A percentile compares a stretch with the other conserved stretches of the same genome.
These are phyloP conservation scores for Trematomus bernacchii DNA, from an alignment of 2,797 vertebrate species.

Conservation along the genomic window DNA sequence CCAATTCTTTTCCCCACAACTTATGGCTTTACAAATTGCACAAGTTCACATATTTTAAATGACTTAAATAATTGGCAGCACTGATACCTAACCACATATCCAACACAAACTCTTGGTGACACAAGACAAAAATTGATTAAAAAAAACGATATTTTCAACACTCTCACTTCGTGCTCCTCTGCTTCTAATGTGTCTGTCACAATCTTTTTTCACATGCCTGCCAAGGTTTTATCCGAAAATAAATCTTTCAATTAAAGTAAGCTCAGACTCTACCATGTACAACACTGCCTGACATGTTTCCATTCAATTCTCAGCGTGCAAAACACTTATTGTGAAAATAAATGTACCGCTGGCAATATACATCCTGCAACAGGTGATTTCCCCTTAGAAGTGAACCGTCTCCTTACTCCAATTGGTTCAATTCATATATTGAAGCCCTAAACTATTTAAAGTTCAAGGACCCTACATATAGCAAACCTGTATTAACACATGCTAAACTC, in stretches of 20 bases:
- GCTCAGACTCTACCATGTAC: neutral
- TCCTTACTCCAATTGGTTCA: neutral
- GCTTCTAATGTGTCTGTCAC: neutral
- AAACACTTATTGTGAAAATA: neutral
- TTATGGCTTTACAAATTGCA: neutral
- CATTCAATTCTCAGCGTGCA: neutral
- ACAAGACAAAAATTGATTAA: neutral
- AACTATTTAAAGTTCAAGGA: neutral
- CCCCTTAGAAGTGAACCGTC: neutral
- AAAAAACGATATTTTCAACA: neutral
- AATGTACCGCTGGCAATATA: neutral
- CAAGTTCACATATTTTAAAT: neutral
- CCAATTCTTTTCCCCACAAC: neutral
- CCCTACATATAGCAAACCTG: neutral
- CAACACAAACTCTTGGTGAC: constrained; percentile 1
- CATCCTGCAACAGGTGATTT: neutral
- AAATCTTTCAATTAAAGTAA: neutral
- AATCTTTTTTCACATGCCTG: neutral
- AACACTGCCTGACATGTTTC: neutral
- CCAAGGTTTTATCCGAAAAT: neutral
- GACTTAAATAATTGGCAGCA: neutral
- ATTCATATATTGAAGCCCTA: neutral
- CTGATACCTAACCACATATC: neutral
- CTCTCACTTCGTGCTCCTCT: neutral
- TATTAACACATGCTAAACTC: neutral